A percentile compares a stretch with the other conserved stretches of the same genome.
phyloP scores from a whole-genome alignment of 2,113 vertebrate genomes.

The Pteruthius melanotis region DNA sequence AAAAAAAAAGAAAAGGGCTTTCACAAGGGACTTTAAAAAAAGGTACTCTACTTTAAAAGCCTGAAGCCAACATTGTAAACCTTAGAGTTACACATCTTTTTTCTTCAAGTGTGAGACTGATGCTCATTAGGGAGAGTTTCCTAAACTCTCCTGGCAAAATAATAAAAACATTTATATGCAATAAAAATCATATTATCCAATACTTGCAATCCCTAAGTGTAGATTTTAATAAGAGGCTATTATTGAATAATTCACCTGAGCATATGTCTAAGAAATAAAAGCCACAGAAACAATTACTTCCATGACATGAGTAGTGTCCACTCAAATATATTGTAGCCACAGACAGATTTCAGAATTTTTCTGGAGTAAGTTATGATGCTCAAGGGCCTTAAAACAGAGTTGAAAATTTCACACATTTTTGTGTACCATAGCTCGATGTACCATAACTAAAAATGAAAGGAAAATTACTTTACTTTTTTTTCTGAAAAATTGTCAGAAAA shows the following conservation, averaged over 20 bases:
- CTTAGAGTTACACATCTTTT: neutral
- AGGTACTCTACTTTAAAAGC: neutral
- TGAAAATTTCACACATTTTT: neutral
- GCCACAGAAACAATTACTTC: neutral
- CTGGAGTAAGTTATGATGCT: neutral
- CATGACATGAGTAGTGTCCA: neutral
- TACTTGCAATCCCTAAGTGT: neutral
- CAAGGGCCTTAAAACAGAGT: neutral
- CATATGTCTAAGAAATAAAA: neutral
- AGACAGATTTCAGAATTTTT: neutral
- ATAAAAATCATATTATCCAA: neutral
- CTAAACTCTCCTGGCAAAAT: neutral
- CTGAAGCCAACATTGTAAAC: neutral
- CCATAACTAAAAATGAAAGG: neutral
- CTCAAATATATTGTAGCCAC: neutral
- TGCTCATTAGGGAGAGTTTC: neutral
- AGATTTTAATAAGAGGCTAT: neutral
- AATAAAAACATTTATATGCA: neutral
- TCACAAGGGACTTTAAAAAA: neutral
- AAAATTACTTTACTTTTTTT: neutral
- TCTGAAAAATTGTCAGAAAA: neutral
- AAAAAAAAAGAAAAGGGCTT: neutral
- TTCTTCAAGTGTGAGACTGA: neutral
- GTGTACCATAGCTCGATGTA: fast-evolving
- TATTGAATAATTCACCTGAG: neutral